phyloP scores from a whole-genome alignment of 2,113 vertebrate species.

The Pomatostomus ruficeps region DNA sequence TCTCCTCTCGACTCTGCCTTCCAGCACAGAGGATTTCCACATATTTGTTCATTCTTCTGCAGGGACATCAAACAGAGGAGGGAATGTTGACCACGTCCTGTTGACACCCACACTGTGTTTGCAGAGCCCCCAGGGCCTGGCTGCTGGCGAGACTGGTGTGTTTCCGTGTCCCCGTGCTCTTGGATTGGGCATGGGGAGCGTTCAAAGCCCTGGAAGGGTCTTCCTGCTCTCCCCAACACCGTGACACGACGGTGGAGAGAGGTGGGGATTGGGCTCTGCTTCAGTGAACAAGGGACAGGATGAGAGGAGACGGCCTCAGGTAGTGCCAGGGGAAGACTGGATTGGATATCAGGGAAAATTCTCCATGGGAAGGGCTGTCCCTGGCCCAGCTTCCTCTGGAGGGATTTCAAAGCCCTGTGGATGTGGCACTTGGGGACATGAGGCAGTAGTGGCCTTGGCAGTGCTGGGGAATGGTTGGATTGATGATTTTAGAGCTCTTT shows the following conservation, averaged over 20 bases:
- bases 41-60: background rate
- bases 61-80: background rate
- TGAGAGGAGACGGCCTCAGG: accelerated
- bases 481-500: background rate
- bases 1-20: background rate
- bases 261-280: accelerated
- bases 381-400: background rate
- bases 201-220: background rate
- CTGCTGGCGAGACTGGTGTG: background rate
- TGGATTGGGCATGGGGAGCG: background rate
- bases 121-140: background rate
- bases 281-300: background rate
- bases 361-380: accelerated
- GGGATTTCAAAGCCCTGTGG: accelerated
- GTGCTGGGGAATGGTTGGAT: background rate
- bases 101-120: background rate
- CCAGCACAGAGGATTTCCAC: background rate
- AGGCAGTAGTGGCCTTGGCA: background rate
- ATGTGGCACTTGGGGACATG: background rate
- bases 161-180: accelerated
- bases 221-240: background rate
- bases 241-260: background rate
- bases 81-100: background rate
- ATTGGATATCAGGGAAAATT: background rate
- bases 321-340: accelerated